Conservation (phyloP, 2,888 invertebrate genomes). For the Ophion costatus region DNA sequence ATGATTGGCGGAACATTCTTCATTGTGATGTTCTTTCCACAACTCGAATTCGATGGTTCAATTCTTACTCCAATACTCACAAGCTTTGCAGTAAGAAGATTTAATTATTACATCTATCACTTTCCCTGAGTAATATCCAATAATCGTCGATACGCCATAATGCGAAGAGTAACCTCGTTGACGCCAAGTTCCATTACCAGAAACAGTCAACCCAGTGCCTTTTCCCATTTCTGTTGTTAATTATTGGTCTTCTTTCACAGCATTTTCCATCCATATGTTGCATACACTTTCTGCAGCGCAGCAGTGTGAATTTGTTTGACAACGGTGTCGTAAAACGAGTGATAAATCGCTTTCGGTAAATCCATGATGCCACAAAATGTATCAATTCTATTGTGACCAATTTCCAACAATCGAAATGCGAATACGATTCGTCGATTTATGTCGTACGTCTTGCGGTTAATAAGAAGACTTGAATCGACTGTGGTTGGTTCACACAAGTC, state of each 20-base stretch:
- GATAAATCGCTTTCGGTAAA: slow-evolving; percentile 55
- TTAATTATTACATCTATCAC: slow-evolving; percentile 39
- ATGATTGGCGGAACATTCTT: slow-evolving; percentile 27
- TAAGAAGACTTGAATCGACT: slow-evolving; percentile 58
- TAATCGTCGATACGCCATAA: slow-evolving; percentile 42
- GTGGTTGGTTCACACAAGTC: slow-evolving; percentile 51
- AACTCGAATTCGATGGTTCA: slow-evolving; percentile 26
- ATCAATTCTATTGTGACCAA: slow-evolving; percentile 68
- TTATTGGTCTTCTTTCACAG: slow-evolving; percentile 62
- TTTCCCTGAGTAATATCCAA: slow-evolving; percentile 40
- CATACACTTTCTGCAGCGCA: slow-evolving; percentile 58
- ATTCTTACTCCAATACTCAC: slow-evolving; percentile 32
- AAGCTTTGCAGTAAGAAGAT: slow-evolving; percentile 39
- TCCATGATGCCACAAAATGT: slow-evolving; percentile 69
- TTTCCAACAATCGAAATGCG: slow-evolving; percentile 67
- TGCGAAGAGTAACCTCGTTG: slow-evolving; percentile 57
- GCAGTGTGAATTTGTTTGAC: slow-evolving; percentile 48
- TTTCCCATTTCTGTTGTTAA: slow-evolving; percentile 59
- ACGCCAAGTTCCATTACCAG: slow-evolving; percentile 55
- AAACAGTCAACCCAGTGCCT: slow-evolving; percentile 61
- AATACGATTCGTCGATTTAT: slow-evolving; percentile 70
- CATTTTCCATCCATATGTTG: slow-evolving; percentile 60
- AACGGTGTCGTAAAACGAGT: slow-evolving; percentile 54
- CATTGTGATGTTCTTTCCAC: slow-evolving; percentile 34
- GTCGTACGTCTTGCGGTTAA: slow-evolving; percentile 66